A percentile compares a stretch with the other conserved stretches of the same genome.
These are phyloP conservation scores for Frieseomelitta varia DNA, from an alignment of 1,140 invertebrate genomes.

Conservation along the genomic window DNA sequence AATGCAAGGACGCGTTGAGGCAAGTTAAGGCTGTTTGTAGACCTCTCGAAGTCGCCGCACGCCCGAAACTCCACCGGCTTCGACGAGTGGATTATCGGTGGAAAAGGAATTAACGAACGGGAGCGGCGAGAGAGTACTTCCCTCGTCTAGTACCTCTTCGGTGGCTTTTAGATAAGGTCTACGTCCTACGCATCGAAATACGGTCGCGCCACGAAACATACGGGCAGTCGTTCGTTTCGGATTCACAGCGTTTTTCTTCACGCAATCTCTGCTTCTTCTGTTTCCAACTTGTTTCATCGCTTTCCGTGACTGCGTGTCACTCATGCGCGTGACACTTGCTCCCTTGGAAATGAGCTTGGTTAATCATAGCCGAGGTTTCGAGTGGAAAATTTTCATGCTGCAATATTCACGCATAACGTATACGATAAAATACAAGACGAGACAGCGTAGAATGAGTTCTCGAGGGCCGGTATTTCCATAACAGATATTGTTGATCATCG, in stretches of 20 bases:
- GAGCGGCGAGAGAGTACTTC: slow-evolving; percentile 62
- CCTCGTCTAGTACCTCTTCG: slow-evolving; percentile 66
- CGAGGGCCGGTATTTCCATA: neutral
- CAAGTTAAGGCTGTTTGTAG: slow-evolving; percentile 66
- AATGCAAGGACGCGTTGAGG: slow-evolving; percentile 9
- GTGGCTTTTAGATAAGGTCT: slow-evolving; percentile 68
- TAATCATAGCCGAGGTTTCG: neutral
- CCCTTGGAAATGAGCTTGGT: neutral
- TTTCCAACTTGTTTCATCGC: neutral
- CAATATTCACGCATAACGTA: neutral
- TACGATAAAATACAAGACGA: neutral
- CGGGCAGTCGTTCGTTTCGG: slow-evolving; percentile 38
- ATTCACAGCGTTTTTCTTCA: slow-evolving; percentile 11
- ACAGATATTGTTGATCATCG: neutral
- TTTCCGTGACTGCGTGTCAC: neutral
- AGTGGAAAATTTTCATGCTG: neutral
- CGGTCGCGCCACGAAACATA: slow-evolving; percentile 47
- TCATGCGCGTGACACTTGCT: neutral
- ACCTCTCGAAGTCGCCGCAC: slow-evolving; percentile 60
- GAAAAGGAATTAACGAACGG: slow-evolving; percentile 69
- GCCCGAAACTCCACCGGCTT: slow-evolving; percentile 62
- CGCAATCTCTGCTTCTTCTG: neutral
- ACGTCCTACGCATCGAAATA: slow-evolving; percentile 51
- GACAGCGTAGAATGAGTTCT: neutral
- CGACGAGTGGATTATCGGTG: slow-evolving; percentile 67